Conservation (phyloP, 2,113 vertebrate genomes). For the Neofelis nebulosa region DNA sequence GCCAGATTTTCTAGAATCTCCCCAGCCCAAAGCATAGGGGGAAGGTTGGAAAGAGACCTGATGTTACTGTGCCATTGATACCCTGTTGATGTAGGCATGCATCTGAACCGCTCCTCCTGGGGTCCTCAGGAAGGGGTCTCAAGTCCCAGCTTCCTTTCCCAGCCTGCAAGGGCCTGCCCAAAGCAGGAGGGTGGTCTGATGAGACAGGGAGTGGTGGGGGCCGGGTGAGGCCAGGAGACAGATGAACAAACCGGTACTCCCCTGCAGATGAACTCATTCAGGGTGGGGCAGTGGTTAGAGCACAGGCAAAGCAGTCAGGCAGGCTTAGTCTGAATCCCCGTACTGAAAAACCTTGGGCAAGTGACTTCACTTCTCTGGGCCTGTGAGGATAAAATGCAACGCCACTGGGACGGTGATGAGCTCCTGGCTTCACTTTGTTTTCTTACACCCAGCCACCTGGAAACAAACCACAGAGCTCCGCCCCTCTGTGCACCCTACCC, state of each 20-base stretch:
- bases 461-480: not conserved
- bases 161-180: not conserved
- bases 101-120: not conserved
- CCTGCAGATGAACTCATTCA: not conserved
- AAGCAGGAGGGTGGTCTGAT: not conserved
- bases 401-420: not conserved
- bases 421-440: not conserved
- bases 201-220: not conserved
- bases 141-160: not conserved
- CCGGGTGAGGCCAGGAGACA: not conserved
- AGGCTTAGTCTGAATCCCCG: not conserved
- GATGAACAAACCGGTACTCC: not conserved
- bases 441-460: not conserved
- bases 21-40: not conserved
- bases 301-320: not conserved
- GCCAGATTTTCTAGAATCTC: not conserved
- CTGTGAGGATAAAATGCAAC: not conserved
- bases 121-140: not conserved
- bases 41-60: not conserved
- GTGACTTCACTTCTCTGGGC: not conserved
- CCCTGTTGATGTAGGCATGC: not conserved
- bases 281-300: not conserved
- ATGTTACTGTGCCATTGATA: not conserved
- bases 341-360: not conserved
- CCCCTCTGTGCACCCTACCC: not conserved